These are phyloP conservation scores for Synodontis membranacea DNA, from an alignment of 2,113 vertebrate species.

Conservation along the genomic window DNA sequence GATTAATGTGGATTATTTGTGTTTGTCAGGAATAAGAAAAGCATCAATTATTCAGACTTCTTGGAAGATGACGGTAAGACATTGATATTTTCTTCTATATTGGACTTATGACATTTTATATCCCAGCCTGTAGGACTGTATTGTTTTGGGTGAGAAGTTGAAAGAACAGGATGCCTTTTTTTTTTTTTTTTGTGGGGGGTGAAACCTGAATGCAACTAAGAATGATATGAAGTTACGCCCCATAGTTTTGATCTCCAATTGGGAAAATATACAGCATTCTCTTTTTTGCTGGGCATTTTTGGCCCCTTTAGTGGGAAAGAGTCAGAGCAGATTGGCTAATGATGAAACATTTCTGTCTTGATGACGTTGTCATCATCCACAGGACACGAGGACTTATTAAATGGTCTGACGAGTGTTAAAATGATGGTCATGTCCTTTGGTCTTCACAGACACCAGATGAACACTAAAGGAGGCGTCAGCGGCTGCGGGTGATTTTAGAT, in stretches of 20 bases:
- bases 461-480: too few species aligned
- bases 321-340: background rate
- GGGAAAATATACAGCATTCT: background rate
- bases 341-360: background rate
- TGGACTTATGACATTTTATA: background rate
- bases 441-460: background rate
- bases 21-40: conserved; percentile 66
- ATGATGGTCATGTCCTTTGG: background rate
- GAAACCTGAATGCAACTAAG: too few species aligned
- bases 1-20: background rate
- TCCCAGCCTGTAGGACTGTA: background rate
- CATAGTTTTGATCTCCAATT: background rate
- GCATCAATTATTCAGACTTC: conserved; percentile 67
- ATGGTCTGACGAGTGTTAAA: background rate
- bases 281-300: background rate
- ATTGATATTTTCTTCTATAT: background rate
- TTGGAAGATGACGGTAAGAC: conserved; percentile 68
- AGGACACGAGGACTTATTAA: background rate
- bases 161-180: background rate
- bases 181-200: too few species aligned
- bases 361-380: background rate
- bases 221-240: too few species aligned
- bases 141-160: background rate
- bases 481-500: too few species aligned
- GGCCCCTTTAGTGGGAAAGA: background rate